phyloP scores from a whole-genome alignment of 2,113 vertebrate genomes.

The Columba janthina region DNA sequence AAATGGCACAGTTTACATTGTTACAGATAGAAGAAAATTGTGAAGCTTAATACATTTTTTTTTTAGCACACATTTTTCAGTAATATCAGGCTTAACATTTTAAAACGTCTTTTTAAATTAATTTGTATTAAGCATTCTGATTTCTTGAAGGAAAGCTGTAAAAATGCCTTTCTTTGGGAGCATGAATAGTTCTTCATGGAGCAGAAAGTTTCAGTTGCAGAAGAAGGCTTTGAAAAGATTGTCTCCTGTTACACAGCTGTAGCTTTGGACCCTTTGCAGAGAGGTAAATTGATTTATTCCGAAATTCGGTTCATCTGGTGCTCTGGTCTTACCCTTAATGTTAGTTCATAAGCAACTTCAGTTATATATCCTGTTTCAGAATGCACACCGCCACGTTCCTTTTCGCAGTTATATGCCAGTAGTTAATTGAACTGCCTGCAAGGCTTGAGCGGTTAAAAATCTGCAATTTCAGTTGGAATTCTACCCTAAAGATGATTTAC shows the following conservation, averaged over 20 bases:
- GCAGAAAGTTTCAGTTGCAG: not conserved
- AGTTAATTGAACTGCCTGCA: not conserved
- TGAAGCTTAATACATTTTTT: not conserved
- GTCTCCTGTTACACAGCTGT: not conserved
- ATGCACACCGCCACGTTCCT: not conserved
- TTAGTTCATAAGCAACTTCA: not conserved
- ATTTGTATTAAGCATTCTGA: not conserved
- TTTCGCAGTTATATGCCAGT: not conserved
- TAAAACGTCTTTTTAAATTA: not conserved
- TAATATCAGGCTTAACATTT: not conserved
- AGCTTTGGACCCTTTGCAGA: conserved; percentile 19
- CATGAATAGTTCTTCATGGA: not conserved
- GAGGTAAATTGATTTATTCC: conserved; percentile 18
- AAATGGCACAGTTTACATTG: not conserved
- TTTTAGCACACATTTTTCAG: not conserved
- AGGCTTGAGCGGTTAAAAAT: not conserved
- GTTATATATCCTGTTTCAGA: not conserved
- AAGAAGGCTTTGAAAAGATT: not conserved
- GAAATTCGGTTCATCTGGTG: not conserved
- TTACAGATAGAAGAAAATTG: not conserved
- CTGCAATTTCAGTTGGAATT: not conserved
- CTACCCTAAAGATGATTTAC: not conserved
- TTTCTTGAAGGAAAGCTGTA: conserved; percentile 16
- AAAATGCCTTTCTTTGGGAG: not conserved
- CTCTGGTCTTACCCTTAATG: not conserved